Evolutionary conservation across 1,140 invertebrate genomes (phyloP).

Genomic region (Periplaneta americana): DNA sequence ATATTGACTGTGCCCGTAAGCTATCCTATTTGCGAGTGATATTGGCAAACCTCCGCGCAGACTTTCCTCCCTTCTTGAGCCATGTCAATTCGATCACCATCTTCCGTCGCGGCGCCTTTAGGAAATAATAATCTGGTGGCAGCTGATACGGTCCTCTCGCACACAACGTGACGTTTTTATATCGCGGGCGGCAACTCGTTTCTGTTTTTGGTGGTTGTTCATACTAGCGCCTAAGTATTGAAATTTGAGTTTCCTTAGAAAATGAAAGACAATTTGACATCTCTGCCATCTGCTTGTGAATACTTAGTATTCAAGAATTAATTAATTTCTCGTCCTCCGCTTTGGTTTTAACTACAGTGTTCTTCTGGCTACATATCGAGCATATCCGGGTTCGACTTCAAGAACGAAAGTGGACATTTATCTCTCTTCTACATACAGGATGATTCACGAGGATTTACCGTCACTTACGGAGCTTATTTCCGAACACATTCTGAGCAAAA

Average conservation of each 20-base stretch:
- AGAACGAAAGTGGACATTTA: too few species aligned
- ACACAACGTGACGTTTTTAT: background rate
- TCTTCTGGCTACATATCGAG: too few species aligned
- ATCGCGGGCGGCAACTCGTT: background rate
- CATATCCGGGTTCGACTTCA: too few species aligned
- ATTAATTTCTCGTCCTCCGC: too few species aligned
- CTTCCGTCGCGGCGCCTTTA: background rate
- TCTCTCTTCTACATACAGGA: too few species aligned
- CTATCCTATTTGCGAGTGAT: background rate
- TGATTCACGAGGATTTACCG: too few species aligned
- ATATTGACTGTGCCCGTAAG: background rate
- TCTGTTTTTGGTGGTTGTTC: background rate
- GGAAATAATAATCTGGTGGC: background rate
- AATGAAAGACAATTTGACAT: background rate
- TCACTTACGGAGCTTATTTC: too few species aligned
- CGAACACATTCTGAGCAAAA: too few species aligned
- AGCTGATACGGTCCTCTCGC: background rate
- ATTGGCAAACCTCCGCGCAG: background rate
- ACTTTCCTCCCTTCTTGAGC: background rate
- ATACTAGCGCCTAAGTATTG: background rate
- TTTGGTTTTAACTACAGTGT: too few species aligned
- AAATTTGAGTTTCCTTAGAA: background rate
- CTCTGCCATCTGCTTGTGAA: background rate
- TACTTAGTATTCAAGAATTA: too few species aligned
- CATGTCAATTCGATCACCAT: background rate